Base-by-base conservation (phyloP, 2,888 invertebrate species). In the Cynaeus angustus region DNA sequence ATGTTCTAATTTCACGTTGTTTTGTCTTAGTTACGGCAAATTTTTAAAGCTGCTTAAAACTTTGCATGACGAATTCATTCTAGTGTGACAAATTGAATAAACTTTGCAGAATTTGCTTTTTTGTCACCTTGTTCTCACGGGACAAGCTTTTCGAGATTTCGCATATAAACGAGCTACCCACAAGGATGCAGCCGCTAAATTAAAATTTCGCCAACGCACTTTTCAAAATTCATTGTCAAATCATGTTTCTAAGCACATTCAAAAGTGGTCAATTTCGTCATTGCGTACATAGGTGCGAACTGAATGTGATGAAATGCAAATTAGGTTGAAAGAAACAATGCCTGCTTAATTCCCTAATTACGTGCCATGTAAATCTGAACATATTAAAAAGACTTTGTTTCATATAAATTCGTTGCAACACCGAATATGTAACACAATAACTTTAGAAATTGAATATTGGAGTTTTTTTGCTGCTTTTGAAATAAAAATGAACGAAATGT, bases 301-400 rank as follows among this genome's bases (percentile, higher is more conserved):
- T 33, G 37, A 55, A 58, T 10, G 10, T 59, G 21, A 46, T 59
- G 59, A 45, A 59, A 53, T 50, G 30, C 64, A 64, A 53, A 64
- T 64, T 28, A 28, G 53, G 50, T 62, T 50, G 26, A 48, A 33
- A 38, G 5, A 56, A 10, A 50, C 50, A 62, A 50, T 62, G 21
- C 48, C 13, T 21, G 13, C 59, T 26, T 45, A 13, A 26, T 26
- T 43, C 46, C 30, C 58, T 7, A 59, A 45, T 59, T 59, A 46
- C 59, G 28, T 33, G 14, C 13, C 7, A 28, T 7, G 58, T 21
- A 26, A 30, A 33, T 53, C 13, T 52, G 13, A 37, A 1, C 21
- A 21, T 3, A 21, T 21, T 21, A 21, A 21, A 21, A 21, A 21
- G 7, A 7, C 10, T 43, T 38, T n/a, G 38, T 10, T 38, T 43